phyloP scores from a whole-genome alignment of 2,113 vertebrate species.

The Daphoenositta chrysoptera region DNA sequence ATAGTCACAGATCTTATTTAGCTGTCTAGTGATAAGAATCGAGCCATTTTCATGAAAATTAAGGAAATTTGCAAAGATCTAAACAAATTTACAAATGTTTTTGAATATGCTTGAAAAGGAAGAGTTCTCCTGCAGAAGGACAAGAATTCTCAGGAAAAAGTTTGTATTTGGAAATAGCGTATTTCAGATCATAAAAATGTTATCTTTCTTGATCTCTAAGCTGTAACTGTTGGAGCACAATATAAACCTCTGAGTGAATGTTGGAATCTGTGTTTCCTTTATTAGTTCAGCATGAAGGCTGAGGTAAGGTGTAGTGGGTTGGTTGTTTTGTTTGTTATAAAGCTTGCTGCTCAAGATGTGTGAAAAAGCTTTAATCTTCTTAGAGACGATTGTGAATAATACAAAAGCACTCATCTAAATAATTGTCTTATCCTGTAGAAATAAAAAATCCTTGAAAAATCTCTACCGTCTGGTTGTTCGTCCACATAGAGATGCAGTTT shows the following conservation, averaged over 20 bases:
- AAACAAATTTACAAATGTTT: neutral
- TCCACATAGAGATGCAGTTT: constrained; percentile 88
- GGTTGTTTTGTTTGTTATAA: neutral
- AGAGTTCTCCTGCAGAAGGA: neutral
- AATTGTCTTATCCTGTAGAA: constrained; percentile 71
- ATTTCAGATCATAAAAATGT: neutral
- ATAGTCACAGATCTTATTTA: neutral
- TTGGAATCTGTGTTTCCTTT: neutral
- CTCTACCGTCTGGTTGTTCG: constrained; percentile 88
- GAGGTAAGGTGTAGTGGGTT: neutral
- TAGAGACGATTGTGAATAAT: neutral
- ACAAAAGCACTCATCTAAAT: neutral
- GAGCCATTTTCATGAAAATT: neutral
- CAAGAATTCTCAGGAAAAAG: neutral
- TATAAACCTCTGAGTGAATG: neutral
- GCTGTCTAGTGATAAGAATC: neutral
- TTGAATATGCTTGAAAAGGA: neutral
- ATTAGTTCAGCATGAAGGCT: neutral
- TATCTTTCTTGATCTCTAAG: neutral
- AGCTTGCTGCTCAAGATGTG: neutral
- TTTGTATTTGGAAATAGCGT: neutral
- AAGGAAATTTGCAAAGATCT: neutral
- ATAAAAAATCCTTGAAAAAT: constrained; percentile 84
- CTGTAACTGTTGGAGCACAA: neutral
- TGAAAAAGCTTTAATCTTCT: neutral